A percentile compares a stretch with the other conserved stretches of the same genome.
phyloP scores from a whole-genome alignment of 30 jellyfish, hydroid and myxozoan genomes.

The Sanderia malayensis region DNA sequence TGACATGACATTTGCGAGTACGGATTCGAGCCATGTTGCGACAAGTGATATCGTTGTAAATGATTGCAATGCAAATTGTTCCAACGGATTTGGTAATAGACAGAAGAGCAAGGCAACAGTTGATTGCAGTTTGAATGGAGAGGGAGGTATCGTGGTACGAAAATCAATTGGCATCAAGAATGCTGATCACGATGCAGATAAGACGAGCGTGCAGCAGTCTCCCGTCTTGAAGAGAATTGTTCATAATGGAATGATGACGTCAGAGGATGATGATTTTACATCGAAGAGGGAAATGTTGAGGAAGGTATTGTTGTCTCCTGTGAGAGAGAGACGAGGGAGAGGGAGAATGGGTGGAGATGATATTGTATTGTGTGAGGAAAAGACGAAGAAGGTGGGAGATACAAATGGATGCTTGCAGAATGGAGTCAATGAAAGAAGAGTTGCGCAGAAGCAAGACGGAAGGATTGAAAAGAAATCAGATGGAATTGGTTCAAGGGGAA shows the following conservation, averaged over 20 bases:
- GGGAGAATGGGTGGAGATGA: neutral
- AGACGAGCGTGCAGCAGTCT: no score
- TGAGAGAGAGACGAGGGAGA: constrained; percentile 7
- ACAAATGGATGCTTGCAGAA: neutral
- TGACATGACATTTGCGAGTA: constrained; percentile 11
- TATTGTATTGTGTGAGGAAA: neutral
- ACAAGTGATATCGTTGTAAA: neutral
- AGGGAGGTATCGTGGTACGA: no score
- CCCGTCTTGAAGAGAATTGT: neutral
- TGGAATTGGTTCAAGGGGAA: neutral
- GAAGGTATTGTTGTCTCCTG: constrained; percentile 38
- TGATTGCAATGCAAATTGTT: neutral
- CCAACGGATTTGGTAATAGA: no score
- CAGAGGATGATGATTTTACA: neutral
- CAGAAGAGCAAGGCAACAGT: no score
- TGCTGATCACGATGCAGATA: no score
- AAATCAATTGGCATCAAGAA: no score
- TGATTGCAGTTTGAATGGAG: no score
- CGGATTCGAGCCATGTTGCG: constrained; percentile 6
- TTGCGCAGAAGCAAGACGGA: no score
- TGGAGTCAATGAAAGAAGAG: neutral
- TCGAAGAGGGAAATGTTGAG: constrained; percentile 17
- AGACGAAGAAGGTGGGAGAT: neutral
- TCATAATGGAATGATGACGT: neutral
- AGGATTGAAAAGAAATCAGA: neutral